phyloP scores from a whole-genome alignment of 2,888 invertebrate genomes.

The Andrena praecox region DNA sequence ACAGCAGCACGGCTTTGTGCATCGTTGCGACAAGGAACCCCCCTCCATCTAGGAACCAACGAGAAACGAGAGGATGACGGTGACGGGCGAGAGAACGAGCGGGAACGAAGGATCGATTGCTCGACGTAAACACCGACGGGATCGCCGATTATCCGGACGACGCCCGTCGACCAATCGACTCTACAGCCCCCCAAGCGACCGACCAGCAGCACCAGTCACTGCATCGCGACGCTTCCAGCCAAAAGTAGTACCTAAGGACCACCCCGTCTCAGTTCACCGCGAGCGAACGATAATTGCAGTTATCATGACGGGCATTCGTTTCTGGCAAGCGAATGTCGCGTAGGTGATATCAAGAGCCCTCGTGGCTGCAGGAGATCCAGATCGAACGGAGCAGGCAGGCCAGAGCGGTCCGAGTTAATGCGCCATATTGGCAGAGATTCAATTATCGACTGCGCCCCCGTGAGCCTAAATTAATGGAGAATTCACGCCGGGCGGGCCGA shows the following conservation, averaged over 20 bases:
- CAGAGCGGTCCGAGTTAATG: constrained; percentile 15
- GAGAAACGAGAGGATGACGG: not conserved
- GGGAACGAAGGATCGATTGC: constrained; percentile 9
- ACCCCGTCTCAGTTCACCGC: constrained; percentile 1
- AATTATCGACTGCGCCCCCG: constrained; percentile 15
- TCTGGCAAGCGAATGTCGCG: constrained; percentile 12
- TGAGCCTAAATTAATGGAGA: not conserved
- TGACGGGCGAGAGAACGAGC: not conserved
- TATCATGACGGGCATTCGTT: constrained; percentile 3
- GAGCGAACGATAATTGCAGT: constrained; percentile 5
- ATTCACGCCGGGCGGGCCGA: not conserved
- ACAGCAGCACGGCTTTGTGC: constrained; percentile 77
- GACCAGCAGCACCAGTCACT: constrained; percentile 22
- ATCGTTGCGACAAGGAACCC: constrained; percentile 79
- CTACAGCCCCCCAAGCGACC: not conserved
- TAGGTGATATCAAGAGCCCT: not conserved
- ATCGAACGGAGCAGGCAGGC: constrained; percentile 9
- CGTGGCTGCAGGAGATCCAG: not conserved
- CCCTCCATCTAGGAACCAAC: constrained; percentile 66
- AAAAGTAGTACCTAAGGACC: constrained; percentile 33
- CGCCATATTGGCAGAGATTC: constrained; percentile 39
- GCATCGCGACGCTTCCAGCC: constrained; percentile 24
- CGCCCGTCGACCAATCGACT: constrained; percentile 18
- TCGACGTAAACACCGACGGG: not conserved
- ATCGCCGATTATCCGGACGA: not conserved